A percentile compares a stretch with the other conserved stretches of the same genome.
These are phyloP conservation scores for Heteromyza rotundicornis DNA, from an alignment of 2,888 invertebrate species.

Conservation along the genomic window DNA sequence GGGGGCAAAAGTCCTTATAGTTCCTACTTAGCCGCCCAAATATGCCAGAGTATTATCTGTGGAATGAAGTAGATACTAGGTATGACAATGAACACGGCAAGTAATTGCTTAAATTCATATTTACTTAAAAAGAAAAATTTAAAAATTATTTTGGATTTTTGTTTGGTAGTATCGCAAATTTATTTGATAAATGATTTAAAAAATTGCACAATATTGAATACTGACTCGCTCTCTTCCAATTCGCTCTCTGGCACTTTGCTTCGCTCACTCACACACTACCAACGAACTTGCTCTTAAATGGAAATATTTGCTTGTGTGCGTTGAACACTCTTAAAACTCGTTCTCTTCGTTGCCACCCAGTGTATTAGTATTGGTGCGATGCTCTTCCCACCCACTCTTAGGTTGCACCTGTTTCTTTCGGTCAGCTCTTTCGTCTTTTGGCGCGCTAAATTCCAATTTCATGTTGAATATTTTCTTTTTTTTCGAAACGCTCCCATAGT, in stretches of 20 bases:
- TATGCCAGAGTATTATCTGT: too few species aligned
- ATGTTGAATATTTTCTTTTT: constrained; percentile 8
- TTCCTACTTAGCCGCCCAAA: too few species aligned
- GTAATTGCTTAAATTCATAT: too few species aligned
- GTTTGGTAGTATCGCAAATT: too few species aligned
- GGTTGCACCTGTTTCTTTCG: constrained; percentile 33
- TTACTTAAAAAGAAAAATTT: constrained; percentile 20
- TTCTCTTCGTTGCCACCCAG: constrained; percentile 3
- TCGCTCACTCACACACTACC: constrained; percentile 36
- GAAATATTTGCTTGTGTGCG: constrained; percentile 38
- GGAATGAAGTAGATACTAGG: too few species aligned
- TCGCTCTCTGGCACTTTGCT: constrained; percentile 2
- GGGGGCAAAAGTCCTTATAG: too few species aligned
- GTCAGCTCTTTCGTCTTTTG: constrained; percentile 12
- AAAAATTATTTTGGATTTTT: too few species aligned
- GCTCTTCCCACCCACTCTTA: constrained; percentile 27
- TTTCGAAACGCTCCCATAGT: constrained; percentile 16
- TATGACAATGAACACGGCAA: too few species aligned
- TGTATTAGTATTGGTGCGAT: constrained; percentile 15
- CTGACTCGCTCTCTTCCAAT: background rate
- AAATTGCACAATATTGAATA: too few species aligned
- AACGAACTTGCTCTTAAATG: background rate
- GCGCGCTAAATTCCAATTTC: background rate
- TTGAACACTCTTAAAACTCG: constrained; percentile 31
- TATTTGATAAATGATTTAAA: too few species aligned